phyloP scores from a whole-genome alignment of 2,797 vertebrate genomes.

The Chromis chromis region DNA sequence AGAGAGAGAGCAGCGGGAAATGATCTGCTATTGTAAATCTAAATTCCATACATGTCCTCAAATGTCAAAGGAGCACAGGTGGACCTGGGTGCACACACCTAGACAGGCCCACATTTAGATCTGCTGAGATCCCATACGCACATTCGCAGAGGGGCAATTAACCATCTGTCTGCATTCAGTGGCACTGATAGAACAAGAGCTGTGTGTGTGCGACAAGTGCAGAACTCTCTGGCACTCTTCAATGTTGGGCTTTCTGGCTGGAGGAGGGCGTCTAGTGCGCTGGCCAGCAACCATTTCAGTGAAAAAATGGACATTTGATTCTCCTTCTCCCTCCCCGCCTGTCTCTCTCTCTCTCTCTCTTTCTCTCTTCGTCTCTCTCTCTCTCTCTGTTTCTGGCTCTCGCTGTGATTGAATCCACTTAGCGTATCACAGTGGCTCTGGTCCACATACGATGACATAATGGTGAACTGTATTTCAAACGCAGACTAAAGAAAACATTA shows the following conservation, averaged over 20 bases:
- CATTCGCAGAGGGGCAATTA: slow-evolving; percentile 63
- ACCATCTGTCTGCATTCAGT: slow-evolving; percentile 70
- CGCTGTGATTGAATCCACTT: slow-evolving; percentile 70
- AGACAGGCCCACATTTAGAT: slow-evolving; percentile 58
- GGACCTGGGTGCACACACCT: slow-evolving; percentile 45
- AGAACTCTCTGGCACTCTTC: slow-evolving; percentile 60
- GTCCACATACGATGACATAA: slow-evolving; percentile 62
- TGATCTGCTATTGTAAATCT: slow-evolving; percentile 15
- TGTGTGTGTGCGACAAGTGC: slow-evolving; percentile 53
- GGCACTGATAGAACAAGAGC: slow-evolving; percentile 59
- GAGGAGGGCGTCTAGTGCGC: slow-evolving; percentile 58
- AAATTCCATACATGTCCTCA: slow-evolving; percentile 40
- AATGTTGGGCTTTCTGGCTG: slow-evolving; percentile 64
- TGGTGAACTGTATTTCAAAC: slow-evolving; percentile 59
- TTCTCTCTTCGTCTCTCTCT: background rate
- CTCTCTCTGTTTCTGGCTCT: slow-evolving; percentile 41
- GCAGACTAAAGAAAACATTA: slow-evolving; percentile 22
- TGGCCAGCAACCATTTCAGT: slow-evolving; percentile 62
- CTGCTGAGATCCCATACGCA: slow-evolving; percentile 46
- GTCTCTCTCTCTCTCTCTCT: background rate
- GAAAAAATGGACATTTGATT: slow-evolving; percentile 53
- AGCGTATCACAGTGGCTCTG: slow-evolving; percentile 55
- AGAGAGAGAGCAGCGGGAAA: background rate
- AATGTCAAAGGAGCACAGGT: slow-evolving; percentile 44
- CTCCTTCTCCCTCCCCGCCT: slow-evolving; percentile 4